These are phyloP conservation scores for Rhogogaster chlorosoma DNA, from an alignment of 2,888 invertebrate species.

Conservation along the genomic window DNA sequence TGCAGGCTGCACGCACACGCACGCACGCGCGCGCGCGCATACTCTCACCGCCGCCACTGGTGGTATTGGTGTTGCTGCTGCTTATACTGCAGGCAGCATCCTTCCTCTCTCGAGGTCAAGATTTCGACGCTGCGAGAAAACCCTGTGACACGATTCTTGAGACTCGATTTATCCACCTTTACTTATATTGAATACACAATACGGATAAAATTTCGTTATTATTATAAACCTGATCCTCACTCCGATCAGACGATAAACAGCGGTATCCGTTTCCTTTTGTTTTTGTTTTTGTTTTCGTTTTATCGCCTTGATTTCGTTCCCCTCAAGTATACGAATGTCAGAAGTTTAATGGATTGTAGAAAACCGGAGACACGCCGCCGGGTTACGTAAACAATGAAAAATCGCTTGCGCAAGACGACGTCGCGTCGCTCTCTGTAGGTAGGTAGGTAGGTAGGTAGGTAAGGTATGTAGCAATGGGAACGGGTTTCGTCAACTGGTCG, in stretches of 20 bases:
- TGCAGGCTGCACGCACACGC: slow-evolving; percentile 28
- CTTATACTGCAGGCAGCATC: neutral
- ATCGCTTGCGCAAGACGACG: slow-evolving; percentile 20
- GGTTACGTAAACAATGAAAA: slow-evolving; percentile 37
- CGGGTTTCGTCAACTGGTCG: slow-evolving; percentile 22
- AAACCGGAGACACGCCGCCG: neutral
- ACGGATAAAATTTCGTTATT: neutral
- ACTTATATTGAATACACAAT: neutral
- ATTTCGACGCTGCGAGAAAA: slow-evolving; percentile 6
- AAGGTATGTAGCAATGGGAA: slow-evolving; percentile 21
- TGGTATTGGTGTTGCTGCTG: neutral
- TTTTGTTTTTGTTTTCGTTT: neutral
- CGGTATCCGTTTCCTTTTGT: neutral
- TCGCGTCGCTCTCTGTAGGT: neutral
- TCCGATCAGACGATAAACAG: neutral
- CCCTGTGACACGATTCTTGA: neutral
- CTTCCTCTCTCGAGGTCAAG: slow-evolving; percentile 36
- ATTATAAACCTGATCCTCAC: neutral
- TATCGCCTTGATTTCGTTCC: neutral
- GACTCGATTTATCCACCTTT: neutral
- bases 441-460: neutral
- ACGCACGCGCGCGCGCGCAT: neutral
- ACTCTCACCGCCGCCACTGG: neutral
- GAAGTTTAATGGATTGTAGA: neutral
- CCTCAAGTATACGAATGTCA: neutral